These are phyloP conservation scores for Nematostella vectensis DNA, from an alignment of 92 coral and sea anemone species.

Conservation along the genomic window DNA sequence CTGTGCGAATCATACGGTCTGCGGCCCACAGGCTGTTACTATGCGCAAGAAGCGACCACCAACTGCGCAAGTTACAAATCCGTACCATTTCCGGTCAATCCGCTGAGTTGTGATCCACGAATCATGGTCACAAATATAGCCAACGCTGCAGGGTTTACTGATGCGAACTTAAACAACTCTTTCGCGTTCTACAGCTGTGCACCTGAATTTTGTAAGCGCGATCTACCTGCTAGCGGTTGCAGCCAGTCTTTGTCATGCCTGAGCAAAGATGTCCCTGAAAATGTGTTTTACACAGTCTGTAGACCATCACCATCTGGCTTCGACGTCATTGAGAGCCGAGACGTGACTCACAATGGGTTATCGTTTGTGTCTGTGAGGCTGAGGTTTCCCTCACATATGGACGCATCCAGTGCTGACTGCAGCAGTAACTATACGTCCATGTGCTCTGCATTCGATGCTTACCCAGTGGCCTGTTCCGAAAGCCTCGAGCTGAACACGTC, in stretches of 20 bases:
- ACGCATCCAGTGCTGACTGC: slow-evolving; percentile 20
- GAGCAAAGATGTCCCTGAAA: slow-evolving; percentile 10
- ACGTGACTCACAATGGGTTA: slow-evolving; percentile 4
- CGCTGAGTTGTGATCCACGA: slow-evolving; percentile 23
- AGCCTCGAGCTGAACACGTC: neutral
- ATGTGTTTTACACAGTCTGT: slow-evolving; percentile 43
- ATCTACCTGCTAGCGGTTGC: slow-evolving; percentile 22
- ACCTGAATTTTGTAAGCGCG: slow-evolving; percentile 5
- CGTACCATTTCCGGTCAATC: slow-evolving; percentile 26
- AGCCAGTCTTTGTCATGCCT: slow-evolving; percentile 27
- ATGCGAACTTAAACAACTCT: slow-evolving; percentile 18
- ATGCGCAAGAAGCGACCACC: slow-evolving; percentile 3
- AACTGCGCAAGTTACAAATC: slow-evolving; percentile 31
- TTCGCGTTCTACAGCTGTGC: slow-evolving; percentile 41
- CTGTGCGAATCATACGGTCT: slow-evolving; percentile 29
- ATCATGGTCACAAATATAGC: slow-evolving; percentile 21
- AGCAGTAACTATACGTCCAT: slow-evolving; percentile 31
- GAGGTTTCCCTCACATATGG: slow-evolving; percentile 25
- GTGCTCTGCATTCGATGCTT: slow-evolving; percentile 6
- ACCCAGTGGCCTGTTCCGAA: neutral
- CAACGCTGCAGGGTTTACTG: slow-evolving; percentile 19
- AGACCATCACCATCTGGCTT: slow-evolving; percentile 17
- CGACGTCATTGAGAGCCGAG: slow-evolving; percentile 25
- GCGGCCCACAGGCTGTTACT: slow-evolving; percentile 39
- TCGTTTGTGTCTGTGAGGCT: slow-evolving; percentile 23